Conservation (phyloP, 2,797 vertebrate species). For the Xyrichtys novacula region DNA sequence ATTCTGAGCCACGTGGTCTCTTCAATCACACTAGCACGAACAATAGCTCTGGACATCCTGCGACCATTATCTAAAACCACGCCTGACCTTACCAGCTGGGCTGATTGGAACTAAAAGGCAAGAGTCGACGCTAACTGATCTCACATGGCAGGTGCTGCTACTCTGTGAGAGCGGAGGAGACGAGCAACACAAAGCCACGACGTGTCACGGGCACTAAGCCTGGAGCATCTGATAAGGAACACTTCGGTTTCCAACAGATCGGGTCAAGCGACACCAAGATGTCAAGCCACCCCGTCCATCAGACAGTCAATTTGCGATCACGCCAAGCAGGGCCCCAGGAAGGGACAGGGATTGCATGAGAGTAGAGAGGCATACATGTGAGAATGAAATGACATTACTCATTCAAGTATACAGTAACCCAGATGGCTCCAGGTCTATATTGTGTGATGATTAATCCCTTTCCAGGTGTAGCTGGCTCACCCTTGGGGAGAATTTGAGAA, state of each 20-base stretch:
- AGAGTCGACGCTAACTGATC: constrained; percentile 30
- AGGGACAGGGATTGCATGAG: constrained; percentile 23
- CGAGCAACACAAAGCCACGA: constrained; percentile 65
- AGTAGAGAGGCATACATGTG: constrained; percentile 21
- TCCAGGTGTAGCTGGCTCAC: constrained; percentile 54
- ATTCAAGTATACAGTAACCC: constrained; percentile 59
- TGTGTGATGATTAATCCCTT: constrained; percentile 60
- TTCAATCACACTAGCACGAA: constrained; percentile 28
- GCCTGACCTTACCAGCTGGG: constrained; percentile 57
- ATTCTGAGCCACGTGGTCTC: constrained; percentile 28
- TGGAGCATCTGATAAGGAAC: constrained; percentile 74
- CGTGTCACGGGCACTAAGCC: constrained; percentile 47
- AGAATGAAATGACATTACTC: constrained; percentile 59
- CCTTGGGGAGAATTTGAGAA: constrained; percentile 68
- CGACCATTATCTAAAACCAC: constrained; percentile 52
- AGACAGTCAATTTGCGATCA: constrained; percentile 72
- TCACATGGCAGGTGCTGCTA: constrained; percentile 38
- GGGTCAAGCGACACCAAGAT: constrained; percentile 90
- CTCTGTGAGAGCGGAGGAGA: constrained; percentile 49
- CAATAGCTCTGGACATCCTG: constrained; percentile 23
- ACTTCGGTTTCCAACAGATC: constrained; percentile 76
- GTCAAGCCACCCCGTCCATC: constrained; percentile 85
- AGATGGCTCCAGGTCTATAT: constrained; percentile 48
- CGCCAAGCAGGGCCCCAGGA: constrained; percentile 46
- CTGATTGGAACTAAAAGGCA: constrained; percentile 23